A percentile compares a stretch with the other conserved stretches of the same genome.
These are phyloP conservation scores for Hippocampus abdominalis DNA, from an alignment of 2,113 vertebrate genomes.

Conservation along the genomic window DNA sequence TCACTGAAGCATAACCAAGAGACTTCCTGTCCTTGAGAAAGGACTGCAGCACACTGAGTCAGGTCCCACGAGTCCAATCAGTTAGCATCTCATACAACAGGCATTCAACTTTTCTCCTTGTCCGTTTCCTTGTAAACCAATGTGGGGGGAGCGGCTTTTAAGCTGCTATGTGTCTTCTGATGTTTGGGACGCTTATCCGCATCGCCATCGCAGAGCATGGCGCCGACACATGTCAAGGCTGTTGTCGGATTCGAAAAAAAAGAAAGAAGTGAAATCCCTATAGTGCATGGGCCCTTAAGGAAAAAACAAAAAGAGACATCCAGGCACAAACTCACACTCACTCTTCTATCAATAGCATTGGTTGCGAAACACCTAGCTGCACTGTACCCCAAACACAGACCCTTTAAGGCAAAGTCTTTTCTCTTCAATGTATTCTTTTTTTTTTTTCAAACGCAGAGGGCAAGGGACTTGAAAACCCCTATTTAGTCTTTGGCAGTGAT, in stretches of 20 bases:
- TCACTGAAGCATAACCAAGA: constrained; percentile 32
- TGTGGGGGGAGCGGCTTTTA: constrained; percentile 66
- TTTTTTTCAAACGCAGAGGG: constrained; percentile 27
- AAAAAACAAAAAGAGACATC: constrained; percentile 6
- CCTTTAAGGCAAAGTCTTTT: constrained; percentile 66
- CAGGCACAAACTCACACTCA: constrained; percentile 30
- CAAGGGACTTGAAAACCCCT: constrained; percentile 52
- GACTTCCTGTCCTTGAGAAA: constrained; percentile 44
- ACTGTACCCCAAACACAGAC: constrained; percentile 60
- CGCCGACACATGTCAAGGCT: constrained; percentile 34
- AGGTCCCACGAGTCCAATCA: constrained; percentile 27
- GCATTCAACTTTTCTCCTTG: constrained; percentile 37
- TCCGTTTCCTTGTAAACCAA: constrained; percentile 48
- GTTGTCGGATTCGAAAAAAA: constrained; percentile 30
- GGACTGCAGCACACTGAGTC: constrained; percentile 2
- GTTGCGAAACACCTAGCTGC: constrained; percentile 54
- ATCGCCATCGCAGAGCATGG: constrained; percentile 65
- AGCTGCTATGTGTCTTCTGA: constrained; percentile 48
- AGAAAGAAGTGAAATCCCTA: constrained; percentile 59
- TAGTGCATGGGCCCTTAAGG: constrained; percentile 50
- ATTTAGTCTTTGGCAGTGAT: constrained; percentile 59
- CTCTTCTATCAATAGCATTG: constrained; percentile 56
- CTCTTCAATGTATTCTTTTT: neutral
- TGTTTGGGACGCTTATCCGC: constrained; percentile 57
- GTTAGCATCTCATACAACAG: constrained; percentile 33